Base-by-base conservation (phyloP, 2,113 vertebrate genomes). In the Corythoichthys haematopterus region DNA sequence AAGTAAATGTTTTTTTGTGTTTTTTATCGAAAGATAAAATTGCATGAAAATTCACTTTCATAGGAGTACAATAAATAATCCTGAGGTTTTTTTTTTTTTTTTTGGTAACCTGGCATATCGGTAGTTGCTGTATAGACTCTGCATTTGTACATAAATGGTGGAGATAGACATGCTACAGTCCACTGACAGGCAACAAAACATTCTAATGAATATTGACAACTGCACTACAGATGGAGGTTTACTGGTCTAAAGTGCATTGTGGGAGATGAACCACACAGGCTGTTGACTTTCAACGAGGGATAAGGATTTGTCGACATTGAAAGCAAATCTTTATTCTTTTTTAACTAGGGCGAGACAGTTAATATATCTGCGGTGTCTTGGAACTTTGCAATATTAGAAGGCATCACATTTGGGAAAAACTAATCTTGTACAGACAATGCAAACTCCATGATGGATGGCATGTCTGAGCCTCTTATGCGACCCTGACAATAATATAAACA, bases 401-500 rank as follows among this genome's bases (percentile, higher is more conserved):
- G 76, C 74, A 74, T 83, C 62, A 20, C 62, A 36, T 71, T 70
- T 70, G 64, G 67, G 63, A 60, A 70, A 70, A 65, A 75, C 43
- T 60, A 60, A 62, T 46, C 60, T 40, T 43, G 37, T 59, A 45
- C 38, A 73, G 67, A 79, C 74, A 74, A 85, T 52, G 64, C 76
- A 60, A 67, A 58, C 51, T 74, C 76, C 68, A 61, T 78, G 80
- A 82, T 50, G 61, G 76, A 77, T 48, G 47, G 66, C 53, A 7
- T 55, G 70, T 71, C 75, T 79, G 75, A 83, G 79, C 73, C 56
- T 77, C 67, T 74, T 55, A 68, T 75, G 74, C 74, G 70, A 79
- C 74, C 65, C 78, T 61, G 72, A 78, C 79, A 81, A 80, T 72
- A 85, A 81, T 68, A 82, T 73, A 65, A 71, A 79, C 70, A 76